phyloP scores from a whole-genome alignment of 2,888 invertebrate species.

The Urechis unicinctus region DNA sequence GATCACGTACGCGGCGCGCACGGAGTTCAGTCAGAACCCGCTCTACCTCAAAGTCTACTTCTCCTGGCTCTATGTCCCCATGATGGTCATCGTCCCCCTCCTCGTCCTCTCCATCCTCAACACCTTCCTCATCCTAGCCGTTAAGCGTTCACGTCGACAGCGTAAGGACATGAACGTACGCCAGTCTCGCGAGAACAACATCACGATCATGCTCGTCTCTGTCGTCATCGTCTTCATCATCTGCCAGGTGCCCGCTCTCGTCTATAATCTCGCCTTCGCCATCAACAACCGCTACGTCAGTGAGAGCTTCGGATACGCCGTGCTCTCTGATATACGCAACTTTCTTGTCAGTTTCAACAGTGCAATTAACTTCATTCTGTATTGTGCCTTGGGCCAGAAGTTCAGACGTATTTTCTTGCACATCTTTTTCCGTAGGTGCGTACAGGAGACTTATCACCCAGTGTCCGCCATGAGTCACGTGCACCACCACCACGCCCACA shows the following conservation, averaged over 20 bases:
- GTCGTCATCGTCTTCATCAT: slow-evolving; percentile 91
- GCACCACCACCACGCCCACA: slow-evolving; percentile 13
- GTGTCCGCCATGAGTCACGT: slow-evolving; percentile 17
- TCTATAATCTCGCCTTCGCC: slow-evolving; percentile 64
- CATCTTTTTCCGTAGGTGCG: slow-evolving; percentile 35
- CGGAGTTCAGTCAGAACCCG: slow-evolving; percentile 62
- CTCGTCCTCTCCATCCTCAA: slow-evolving; percentile 81
- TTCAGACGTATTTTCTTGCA: slow-evolving; percentile 59
- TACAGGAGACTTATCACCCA: slow-evolving; percentile 18
- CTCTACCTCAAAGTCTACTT: slow-evolving; percentile 54
- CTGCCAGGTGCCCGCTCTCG: slow-evolving; percentile 67
- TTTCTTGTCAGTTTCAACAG: slow-evolving; percentile 93
- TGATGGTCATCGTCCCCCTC: slow-evolving; percentile 91
- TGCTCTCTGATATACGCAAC: slow-evolving; percentile 56
- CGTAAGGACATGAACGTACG: slow-evolving; percentile 81
- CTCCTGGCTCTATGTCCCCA: slow-evolving; percentile 88
- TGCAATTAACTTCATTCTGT: slow-evolving; percentile 94
- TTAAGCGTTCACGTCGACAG: slow-evolving; percentile 81
- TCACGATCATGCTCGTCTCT: slow-evolving; percentile 90
- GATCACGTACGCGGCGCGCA: slow-evolving; percentile 52
- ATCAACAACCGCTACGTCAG: slow-evolving; percentile 56
- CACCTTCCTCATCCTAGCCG: slow-evolving; percentile 72
- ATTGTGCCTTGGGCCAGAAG: slow-evolving; percentile 95
- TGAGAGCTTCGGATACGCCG: slow-evolving; percentile 56
- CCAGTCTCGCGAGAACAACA: slow-evolving; percentile 84